A percentile compares a stretch with the other conserved stretches of the same genome.
Conservation (phyloP, 2,113 vertebrate species). For the Pterocles gutturalis region DNA sequence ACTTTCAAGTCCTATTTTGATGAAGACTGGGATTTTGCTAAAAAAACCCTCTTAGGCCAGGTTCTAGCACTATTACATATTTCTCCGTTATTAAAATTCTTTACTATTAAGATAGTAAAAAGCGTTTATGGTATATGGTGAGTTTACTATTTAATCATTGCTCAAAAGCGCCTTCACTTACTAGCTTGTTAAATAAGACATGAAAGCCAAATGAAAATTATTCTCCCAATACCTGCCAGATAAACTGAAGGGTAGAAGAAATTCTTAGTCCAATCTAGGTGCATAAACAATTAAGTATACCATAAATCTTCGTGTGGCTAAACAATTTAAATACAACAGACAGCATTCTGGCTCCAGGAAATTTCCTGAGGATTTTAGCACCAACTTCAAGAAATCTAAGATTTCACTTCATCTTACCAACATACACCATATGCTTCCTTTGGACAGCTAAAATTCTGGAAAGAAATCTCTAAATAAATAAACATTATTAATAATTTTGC, state of each 20-base stretch:
- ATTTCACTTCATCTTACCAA: neutral
- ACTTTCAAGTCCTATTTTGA: neutral
- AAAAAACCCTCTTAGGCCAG: neutral
- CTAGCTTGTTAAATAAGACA: neutral
- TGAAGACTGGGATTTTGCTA: neutral
- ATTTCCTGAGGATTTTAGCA: neutral
- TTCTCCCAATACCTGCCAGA: neutral
- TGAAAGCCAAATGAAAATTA: neutral
- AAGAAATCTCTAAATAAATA: neutral
- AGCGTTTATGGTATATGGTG: fast-evolving
- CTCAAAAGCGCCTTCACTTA: neutral
- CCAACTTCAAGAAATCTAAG: neutral
- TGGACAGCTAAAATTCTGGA: neutral
- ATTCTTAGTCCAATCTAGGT: neutral
- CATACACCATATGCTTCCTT: fast-evolving
- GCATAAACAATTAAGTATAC: neutral
- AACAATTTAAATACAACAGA: neutral
- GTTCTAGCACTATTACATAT: neutral
- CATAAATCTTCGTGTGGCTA: neutral
- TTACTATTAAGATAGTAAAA: neutral
- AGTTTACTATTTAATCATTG: neutral
- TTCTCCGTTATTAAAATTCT: neutral
- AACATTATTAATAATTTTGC: neutral
- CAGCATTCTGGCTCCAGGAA: neutral
- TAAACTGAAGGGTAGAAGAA: neutral